Evolutionary conservation across 2,797 vertebrate species (phyloP), one percentile per base, ranked within the genome.

Genomic region (Carapus acus): DNA sequence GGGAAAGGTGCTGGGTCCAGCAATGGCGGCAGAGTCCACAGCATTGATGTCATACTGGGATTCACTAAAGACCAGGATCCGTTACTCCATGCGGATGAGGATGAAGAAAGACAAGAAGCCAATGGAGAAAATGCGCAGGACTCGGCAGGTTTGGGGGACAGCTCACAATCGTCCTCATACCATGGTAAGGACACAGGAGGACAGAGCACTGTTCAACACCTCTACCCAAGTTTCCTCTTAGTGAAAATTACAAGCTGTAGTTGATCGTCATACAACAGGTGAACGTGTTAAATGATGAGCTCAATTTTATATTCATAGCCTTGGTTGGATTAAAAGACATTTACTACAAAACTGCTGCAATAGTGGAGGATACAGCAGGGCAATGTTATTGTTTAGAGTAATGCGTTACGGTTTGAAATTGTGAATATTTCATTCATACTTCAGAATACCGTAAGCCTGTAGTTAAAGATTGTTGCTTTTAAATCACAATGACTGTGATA

Each of bases 31-130:
- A 75, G 80, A 34, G 84, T 89, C 51, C 88, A 90, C 80, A 91
- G 89, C 57, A 89, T 90, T 8, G 88, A 90, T 58, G 86, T 90
- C 58, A 90, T 91, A 71, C 80, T 90, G 60, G 89, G 90, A 73
- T 91, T 90, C 82, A 87, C 83, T 58, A 89, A 89, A 76, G 88
- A 91, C 60, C 88, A 90, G 73, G 87, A 90, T 42, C 72, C 84
- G 24, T 67, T 88, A 49, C 83, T 89, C 33, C 77, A 83, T 55
- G 63, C 78, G 1, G 70, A 76, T 29, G 81, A 67, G 56, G 67
- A 69, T 19, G 69, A 65, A 15, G 67, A 70, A 36, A 49, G 45
- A 34, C 82, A 78, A 40, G 89, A 87, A 67, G 54, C 43, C 31
- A 83, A 78, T 1, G 43, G 49, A 15, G 77, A 67, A 44, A 70